phyloP scores from a whole-genome alignment of 2,888 invertebrate species.

The Scaptomyza caliginosa region DNA sequence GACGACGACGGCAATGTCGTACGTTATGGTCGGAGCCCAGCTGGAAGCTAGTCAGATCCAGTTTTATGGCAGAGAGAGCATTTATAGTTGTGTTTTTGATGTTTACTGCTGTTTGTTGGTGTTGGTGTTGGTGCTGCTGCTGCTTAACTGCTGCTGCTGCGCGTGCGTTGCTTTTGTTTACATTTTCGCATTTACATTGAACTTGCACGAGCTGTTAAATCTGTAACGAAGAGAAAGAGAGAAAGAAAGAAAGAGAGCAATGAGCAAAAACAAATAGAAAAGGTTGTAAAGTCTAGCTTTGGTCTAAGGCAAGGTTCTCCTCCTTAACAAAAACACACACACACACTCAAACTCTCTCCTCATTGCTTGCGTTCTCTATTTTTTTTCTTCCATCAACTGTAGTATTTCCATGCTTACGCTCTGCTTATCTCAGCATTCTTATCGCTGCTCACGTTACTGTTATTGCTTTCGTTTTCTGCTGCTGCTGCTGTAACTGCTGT shows the following conservation, averaged over 20 bases:
- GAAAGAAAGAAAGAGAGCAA: slow-evolving; percentile 6
- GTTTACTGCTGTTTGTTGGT: slow-evolving; percentile 9
- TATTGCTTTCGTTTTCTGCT: slow-evolving; percentile 50
- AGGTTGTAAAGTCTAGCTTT: slow-evolving; percentile 13
- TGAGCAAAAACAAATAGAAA: slow-evolving; percentile 5
- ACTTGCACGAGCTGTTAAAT: slow-evolving; percentile 45
- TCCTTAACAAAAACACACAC: neutral
- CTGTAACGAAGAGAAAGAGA: slow-evolving; percentile 24
- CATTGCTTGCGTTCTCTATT: slow-evolving; percentile 10
- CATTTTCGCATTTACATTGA: slow-evolving; percentile 65
- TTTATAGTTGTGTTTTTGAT: slow-evolving; percentile 11
- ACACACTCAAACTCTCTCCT: slow-evolving; percentile 4
- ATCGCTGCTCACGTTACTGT: slow-evolving; percentile 65
- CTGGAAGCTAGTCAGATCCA: slow-evolving; percentile 59
- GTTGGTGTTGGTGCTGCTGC: slow-evolving; percentile 36
- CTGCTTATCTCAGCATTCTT: slow-evolving; percentile 70
- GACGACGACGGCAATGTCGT: neutral
- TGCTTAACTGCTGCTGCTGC: slow-evolving; percentile 56
- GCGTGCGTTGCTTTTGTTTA: slow-evolving; percentile 76
- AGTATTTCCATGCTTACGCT: slow-evolving; percentile 38
- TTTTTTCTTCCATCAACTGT: no score
- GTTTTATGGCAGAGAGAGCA: slow-evolving; percentile 57
- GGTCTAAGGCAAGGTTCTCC: slow-evolving; percentile 5
- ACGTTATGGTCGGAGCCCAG: slow-evolving; percentile 32
- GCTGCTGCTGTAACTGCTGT: slow-evolving; percentile 18